Base-by-base conservation (phyloP, 2,797 vertebrate genomes). In the Loriculus beryllinus region DNA sequence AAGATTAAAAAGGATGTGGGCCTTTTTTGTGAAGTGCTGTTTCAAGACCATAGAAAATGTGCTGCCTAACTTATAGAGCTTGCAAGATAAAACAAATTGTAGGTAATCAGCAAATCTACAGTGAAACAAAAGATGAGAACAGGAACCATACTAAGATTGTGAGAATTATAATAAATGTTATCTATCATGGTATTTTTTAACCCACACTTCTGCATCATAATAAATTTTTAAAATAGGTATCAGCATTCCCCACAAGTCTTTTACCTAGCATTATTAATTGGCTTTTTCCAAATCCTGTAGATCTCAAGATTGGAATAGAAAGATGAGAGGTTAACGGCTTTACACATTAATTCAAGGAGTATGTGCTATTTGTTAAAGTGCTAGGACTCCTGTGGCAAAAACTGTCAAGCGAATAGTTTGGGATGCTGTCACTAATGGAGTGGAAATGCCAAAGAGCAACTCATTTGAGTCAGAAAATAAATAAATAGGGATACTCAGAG, bases 371-470 rank as follows among this genome's bases (percentile, higher is more conserved):
- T 93, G 51, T 90, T 72, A 79, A 91, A 94, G 80, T 57, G 67
- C 28, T 86, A 82, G 81, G 88, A 82, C 63, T 90, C 54, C 59
- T 83, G 82, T 88, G 82, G 51, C 74, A 90, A 67, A 93, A 95
- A 79, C 65, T 88, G 93, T 83, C 74, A 92, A 90, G 80, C 79
- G 70, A 86, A 84, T 63, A 86, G 51, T 92, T 88, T 86, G 70
- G 86, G 43, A 51, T 74, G 5, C 93, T 76, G 35, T 39, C 51
- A 56, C 59, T 91, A 90, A 79, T 91, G 85, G 70, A 95, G 88
- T 76, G 47, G 51, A 95, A 93, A 95, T 86, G 92, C 81, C 93
- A 95, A 94, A 95, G 80, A 86, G 49, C 88, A 84, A 76, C 67
- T 94, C 86, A 79, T 93, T 95, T 86, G 67, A 92, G 70, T 82